Conservation (phyloP, 2,113 vertebrate species). For the Elanus axillaris region DNA sequence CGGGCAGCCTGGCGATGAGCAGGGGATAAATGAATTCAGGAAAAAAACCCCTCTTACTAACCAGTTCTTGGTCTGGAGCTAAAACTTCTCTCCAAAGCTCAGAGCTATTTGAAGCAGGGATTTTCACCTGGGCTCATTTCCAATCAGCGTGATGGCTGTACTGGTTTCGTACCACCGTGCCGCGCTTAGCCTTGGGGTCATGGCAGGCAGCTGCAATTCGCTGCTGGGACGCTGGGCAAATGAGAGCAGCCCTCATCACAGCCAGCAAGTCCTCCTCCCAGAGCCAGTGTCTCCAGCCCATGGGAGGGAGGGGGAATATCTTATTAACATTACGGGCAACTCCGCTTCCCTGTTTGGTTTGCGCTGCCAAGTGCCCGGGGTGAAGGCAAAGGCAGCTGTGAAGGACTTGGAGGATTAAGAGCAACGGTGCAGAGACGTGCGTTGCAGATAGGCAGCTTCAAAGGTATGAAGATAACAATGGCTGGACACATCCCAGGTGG, state of each 20-base stretch:
- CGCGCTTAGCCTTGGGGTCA: neutral
- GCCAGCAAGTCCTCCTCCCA: neutral
- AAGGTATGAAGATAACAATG: neutral
- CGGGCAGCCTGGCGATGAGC: neutral
- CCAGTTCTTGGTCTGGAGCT: neutral
- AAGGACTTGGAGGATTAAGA: neutral
- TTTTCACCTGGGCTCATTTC: neutral
- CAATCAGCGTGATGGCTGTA: neutral
- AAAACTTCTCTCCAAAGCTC: neutral
- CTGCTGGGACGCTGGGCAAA: neutral
- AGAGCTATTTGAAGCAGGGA: neutral
- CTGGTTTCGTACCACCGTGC: neutral
- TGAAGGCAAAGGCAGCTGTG: neutral
- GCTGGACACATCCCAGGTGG: slow-evolving; percentile 21
- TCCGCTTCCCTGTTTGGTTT: neutral
- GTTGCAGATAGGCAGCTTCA: slow-evolving; percentile 10
- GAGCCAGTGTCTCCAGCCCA: neutral
- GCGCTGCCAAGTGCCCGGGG: neutral
- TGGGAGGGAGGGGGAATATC: neutral
- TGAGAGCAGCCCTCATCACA: neutral
- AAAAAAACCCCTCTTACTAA: neutral
- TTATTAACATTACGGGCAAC: neutral
- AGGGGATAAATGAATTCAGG: neutral
- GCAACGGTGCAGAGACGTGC: neutral
- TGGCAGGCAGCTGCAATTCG: neutral